Evolutionary conservation across 1,140 invertebrate species (phyloP).

Genomic region (Paracyclopina nana): DNA sequence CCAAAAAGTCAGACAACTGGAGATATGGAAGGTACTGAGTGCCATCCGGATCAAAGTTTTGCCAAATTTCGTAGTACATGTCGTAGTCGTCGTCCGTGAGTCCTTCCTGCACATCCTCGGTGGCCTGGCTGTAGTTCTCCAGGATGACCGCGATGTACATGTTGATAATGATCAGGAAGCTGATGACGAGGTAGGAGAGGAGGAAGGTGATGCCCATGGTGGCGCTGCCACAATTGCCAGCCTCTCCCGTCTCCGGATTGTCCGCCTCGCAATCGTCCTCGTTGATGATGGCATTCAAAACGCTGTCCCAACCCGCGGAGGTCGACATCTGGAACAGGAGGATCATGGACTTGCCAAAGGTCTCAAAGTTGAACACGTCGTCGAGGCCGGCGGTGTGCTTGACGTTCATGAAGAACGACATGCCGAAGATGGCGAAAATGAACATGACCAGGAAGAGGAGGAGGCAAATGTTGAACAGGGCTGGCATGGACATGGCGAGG

Average conservation of each 20-base stretch:
- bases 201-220: constrained; percentile 83
- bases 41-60: constrained; percentile 90
- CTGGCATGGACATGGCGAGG: constrained; percentile 89
- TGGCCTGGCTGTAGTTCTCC: constrained; percentile 94
- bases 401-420: constrained; percentile 98
- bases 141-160: constrained; percentile 99
- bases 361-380: constrained; percentile 95
- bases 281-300: constrained; percentile 86
- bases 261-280: constrained; percentile 60
- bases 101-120: constrained; percentile 94
- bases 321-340: constrained; percentile 95
- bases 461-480: constrained; percentile 94
- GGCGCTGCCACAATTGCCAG: constrained; percentile 65
- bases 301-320: constrained; percentile 89
- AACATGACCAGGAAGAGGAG: constrained; percentile 96
- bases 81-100: constrained; percentile 96
- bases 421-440: constrained; percentile 96
- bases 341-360: constrained; percentile 95
- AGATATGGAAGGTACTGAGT: constrained; percentile 89
- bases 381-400: constrained; percentile 72
- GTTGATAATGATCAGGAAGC: constrained; percentile 94
- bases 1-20: constrained; percentile 41
- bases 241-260: constrained; percentile 9
- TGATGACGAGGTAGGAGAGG: constrained; percentile 87
- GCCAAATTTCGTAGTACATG: constrained; percentile 99